A percentile compares a stretch with the other conserved stretches of the same genome.
These are phyloP conservation scores for Hiodon tergisus DNA, from an alignment of 2,113 vertebrate genomes.

Conservation along the genomic window DNA sequence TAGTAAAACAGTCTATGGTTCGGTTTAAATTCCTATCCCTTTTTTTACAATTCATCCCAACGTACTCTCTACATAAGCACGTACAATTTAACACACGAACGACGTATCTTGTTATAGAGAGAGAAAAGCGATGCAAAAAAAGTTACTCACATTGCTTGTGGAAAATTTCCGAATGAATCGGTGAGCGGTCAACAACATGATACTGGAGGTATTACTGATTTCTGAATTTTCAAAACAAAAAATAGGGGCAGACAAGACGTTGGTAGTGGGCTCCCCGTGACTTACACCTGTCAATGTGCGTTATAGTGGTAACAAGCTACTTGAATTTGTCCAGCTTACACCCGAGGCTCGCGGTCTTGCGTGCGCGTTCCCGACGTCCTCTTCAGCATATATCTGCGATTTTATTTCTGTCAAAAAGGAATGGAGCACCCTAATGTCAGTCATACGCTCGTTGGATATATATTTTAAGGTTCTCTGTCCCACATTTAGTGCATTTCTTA, in stretches of 20 bases:
- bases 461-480: too few relatives aligned
- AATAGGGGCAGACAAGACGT: too few relatives aligned
- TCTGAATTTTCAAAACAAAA: neutral
- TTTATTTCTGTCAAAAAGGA: too few relatives aligned
- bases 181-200: conserved; percentile 74
- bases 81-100: neutral
- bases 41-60: neutral
- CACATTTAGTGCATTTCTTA: too few relatives aligned
- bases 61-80: neutral
- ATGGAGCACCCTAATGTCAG: too few relatives aligned
- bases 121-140: neutral
- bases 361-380: too few relatives aligned
- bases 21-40: neutral
- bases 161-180: conserved; percentile 74
- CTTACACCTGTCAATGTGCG: too few relatives aligned
- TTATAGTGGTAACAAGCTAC: too few relatives aligned
- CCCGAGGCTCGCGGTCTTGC: too few relatives aligned
- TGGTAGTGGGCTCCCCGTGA: too few relatives aligned
- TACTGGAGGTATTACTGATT: conserved; percentile 26
- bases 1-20: neutral
- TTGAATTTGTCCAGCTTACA: neutral
- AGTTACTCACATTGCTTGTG: conserved; percentile 76
- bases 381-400: too few relatives aligned
- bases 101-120: neutral
- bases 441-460: too few relatives aligned